Evolutionary conservation across 2,888 invertebrate species (phyloP).

Genomic region (Cheilosia vernalis): DNA sequence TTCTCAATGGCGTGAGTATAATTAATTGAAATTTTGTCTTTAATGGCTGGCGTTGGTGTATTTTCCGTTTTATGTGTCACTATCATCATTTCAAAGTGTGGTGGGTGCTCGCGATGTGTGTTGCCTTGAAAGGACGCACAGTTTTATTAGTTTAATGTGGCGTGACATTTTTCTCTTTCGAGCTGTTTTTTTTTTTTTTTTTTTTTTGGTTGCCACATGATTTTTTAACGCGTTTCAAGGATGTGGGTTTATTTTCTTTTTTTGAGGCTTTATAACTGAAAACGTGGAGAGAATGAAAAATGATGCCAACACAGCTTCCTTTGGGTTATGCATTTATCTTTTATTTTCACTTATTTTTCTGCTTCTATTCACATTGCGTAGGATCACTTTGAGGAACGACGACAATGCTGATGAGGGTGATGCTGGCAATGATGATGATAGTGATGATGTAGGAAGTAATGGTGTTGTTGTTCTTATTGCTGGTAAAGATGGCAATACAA

Average conservation of each 20-base stretch:
- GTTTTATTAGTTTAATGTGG: conserved; percentile 64
- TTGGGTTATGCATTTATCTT: conserved; percentile 35
- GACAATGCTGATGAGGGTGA: conserved; percentile 16
- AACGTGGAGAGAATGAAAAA: conserved; percentile 28
- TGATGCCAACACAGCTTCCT: conserved; percentile 36
- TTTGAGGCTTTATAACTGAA: conserved; percentile 7
- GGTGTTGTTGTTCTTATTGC: conserved; percentile 35
- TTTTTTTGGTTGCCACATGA: conserved; percentile 29
- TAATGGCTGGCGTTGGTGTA: conserved; percentile 52
- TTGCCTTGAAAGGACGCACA: conserved; percentile 40
- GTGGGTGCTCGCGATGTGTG: neutral
- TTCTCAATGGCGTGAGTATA: conserved; percentile 56
- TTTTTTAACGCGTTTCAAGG: conserved; percentile 48
- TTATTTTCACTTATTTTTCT: conserved; percentile 19
- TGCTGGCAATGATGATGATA: conserved; percentile 6
- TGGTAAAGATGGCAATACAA: conserved; percentile 52
- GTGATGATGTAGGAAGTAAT: conserved; percentile 1
- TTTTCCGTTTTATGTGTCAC: conserved; percentile 23
- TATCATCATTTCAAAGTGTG: neutral
- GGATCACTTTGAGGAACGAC: conserved; percentile 25
- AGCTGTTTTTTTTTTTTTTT: neutral
- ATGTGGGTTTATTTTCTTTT: conserved; percentile 6
- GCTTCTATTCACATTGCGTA: conserved; percentile 30
- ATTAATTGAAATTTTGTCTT: conserved; percentile 69
- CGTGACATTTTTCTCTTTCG: conserved; percentile 8